Base-by-base conservation (phyloP, 2,888 invertebrate genomes). In the Litoditis marina region DNA sequence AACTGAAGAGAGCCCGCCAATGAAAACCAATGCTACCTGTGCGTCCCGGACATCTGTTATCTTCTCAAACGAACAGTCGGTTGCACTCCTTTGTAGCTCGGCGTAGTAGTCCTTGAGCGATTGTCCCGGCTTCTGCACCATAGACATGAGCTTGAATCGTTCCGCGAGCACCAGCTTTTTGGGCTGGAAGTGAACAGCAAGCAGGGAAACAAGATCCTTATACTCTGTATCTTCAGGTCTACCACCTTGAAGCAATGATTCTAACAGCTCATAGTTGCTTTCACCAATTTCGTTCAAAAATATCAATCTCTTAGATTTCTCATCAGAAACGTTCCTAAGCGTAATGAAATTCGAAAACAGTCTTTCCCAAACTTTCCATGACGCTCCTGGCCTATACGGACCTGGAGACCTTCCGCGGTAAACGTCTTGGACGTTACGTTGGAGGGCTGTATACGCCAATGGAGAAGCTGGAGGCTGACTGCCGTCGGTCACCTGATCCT, bases 281-380 rank as follows among this genome's bases (percentile, higher is more conserved):
- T 32, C 22, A 53, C 53, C 53, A 27, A 53, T 34, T 53, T 53
- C 53, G 16, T 53, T 16, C 34, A 53, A 27, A 19, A 53, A 53
- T n/a, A 53, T 32, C 32, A 32, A n/a, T 8, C 19, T n/a, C n/a
- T 34, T 28, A 11, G 28, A 30, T 22, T 19, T 27, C 19, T 53
- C 34, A n/a, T 32, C 32, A 28, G 22, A 6, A 7, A 50, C 27
- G 13, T 50, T 25, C 7, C 30, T 3, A n/a, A 19, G n/a, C 25
- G 19, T 27, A n/a, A 50, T n/a, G 30, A 25, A 27, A 16, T 50
- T 50, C 3, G n/a, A n/a, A 27, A 50, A 50, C 13, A 25, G n/a
- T 27, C 27, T 50, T n/a, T 25, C 27, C 50, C 50, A 50, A 6
- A 28, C n/a, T 5, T 27, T 5, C 50, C 50, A 50, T n/a, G 25